Evolutionary conservation across 2,797 vertebrate genomes (phyloP).

Genomic region (Pelochelys cantorii): DNA sequence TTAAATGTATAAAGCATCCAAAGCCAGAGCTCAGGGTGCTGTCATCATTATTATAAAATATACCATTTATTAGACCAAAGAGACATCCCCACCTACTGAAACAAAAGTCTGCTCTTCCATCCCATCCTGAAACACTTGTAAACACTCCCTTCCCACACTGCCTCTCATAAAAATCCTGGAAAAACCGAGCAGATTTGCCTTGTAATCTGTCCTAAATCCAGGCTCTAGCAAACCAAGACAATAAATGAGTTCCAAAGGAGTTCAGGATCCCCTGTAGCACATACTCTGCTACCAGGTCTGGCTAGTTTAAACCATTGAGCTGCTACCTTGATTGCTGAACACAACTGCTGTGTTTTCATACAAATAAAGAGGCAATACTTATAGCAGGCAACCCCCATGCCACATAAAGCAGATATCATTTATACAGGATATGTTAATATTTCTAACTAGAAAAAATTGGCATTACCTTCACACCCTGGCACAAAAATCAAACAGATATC

Average conservation of each 20-base stretch:
- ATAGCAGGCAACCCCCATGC: background rate
- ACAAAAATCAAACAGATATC: background rate
- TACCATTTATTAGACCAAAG: background rate
- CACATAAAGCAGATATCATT: background rate
- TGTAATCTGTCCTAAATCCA: background rate
- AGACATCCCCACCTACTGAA: background rate
- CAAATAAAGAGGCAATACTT: background rate
- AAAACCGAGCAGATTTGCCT: background rate
- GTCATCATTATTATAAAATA: background rate
- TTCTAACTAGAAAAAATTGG: background rate
- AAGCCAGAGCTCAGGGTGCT: background rate
- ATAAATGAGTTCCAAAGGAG: accelerated
- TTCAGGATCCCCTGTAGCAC: accelerated
- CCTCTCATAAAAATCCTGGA: background rate
- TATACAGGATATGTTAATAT: background rate
- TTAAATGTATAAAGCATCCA: background rate
- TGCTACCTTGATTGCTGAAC: background rate
- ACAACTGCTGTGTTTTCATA: accelerated
- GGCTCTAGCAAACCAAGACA: background rate
- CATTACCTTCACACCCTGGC: background rate
- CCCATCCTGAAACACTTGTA: background rate
- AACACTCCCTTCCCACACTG: background rate
- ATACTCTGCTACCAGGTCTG: background rate
- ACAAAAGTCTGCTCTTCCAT: background rate
- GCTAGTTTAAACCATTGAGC: background rate